A percentile compares a stretch with the other conserved stretches of the same genome.
phyloP scores from a whole-genome alignment of 2,113 vertebrate species.

The Brachyhypopomus gauderio region DNA sequence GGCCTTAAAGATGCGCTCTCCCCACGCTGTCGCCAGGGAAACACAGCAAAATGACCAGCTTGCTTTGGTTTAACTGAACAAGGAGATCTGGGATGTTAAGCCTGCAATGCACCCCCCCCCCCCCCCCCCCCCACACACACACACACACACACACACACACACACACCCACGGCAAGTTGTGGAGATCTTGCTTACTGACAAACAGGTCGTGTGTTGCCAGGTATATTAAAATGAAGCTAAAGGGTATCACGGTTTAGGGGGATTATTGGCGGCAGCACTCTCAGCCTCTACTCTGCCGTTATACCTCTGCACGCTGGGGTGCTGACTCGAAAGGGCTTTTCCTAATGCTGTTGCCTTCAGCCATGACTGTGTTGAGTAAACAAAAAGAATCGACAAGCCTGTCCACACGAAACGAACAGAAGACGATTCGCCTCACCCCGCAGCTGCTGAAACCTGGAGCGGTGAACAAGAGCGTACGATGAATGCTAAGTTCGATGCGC shows the following conservation, averaged over 20 bases:
- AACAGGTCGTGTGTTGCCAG: conserved; percentile 1
- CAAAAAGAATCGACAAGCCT: conserved; percentile 57
- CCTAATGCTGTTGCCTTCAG: conserved; percentile 26
- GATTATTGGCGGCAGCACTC: conserved; percentile 60
- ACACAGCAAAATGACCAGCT: no score
- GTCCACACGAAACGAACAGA: neutral
- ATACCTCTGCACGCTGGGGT: conserved; percentile 25
- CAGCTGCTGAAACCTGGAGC: neutral
- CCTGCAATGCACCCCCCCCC: neutral
- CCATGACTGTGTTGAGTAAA: conserved; percentile 42
- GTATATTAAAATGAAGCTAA: conserved; percentile 24
- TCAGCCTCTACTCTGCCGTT: conserved; percentile 18
- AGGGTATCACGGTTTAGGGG: conserved; percentile 59
- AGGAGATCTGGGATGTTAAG: neutral
- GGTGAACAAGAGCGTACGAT: no score
- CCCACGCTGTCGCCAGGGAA: no score
- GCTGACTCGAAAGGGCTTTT: conserved; percentile 52
- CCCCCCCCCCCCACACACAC: neutral
- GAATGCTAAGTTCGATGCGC: neutral
- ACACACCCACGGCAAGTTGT: neutral
- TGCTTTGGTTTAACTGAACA: conserved; percentile 12
- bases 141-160: no score
- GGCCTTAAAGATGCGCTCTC: conserved; percentile 9
- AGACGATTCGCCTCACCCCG: neutral
- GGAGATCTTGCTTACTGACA: conserved; percentile 25